Base-by-base conservation (phyloP, 2,797 vertebrate genomes). In the Phrynocephalus guinanensis region DNA sequence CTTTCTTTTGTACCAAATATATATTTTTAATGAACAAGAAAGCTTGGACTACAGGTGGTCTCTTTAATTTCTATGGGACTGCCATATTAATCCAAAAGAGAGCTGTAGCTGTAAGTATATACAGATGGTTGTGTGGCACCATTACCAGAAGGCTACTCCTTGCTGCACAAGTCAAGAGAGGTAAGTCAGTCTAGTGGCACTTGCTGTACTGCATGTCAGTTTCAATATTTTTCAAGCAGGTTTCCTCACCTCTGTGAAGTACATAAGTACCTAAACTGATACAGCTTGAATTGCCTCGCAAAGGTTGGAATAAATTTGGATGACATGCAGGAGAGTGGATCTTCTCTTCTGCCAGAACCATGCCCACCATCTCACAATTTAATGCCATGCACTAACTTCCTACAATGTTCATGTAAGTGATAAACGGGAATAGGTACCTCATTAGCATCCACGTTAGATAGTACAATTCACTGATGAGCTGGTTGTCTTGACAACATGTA, bases 401-500 rank as follows among this genome's bases (percentile, higher is more conserved):
- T 10, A 81, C 67, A 70, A 24, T 28, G 38, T 28, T n/a, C 44
- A 67, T 76, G 13, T 52, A 80, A 67, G 44, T 33, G 24, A 50
- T 67, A 13, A 81, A 81, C 24, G 18, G n/a, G 26, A 56, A 16
- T 76, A 82, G 56, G 30, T 78, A 87, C 77, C 75, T 44, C 50
- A 82, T 75, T 56, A 81, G 13, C 48, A 70, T 72, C 81, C 18
- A 52, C 67, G 15, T 77, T 33, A 83, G 73, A 67, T 28, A 68
- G 6, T 38, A 66, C 9, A 75, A 44, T 80, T 73, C 83, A 73
- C 77, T 71, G 63, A 52, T 24, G 67, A 48, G 60, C 18, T 76
- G 24, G 68, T 77, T 85, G n/a, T 71, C 83, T 76, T 82, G 83
- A 76, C 71, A 85, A 88, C 71, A 48, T 82, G 38, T 82, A 82